Evolutionary conservation across 2,113 vertebrate genomes (phyloP).

Genomic region (Lepus americanus): DNA sequence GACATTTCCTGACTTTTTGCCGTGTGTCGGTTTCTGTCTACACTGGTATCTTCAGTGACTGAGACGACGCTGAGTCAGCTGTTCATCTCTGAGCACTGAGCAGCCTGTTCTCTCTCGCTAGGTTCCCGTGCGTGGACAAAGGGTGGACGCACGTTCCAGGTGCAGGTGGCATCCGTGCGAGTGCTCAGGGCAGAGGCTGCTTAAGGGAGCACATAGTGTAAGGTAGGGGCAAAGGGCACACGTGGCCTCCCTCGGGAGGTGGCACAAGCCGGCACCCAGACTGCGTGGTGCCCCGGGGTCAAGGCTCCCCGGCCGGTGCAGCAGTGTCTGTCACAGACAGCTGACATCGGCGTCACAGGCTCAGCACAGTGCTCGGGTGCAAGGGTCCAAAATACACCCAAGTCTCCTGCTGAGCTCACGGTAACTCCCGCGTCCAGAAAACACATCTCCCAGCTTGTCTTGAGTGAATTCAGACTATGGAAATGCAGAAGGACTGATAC

Average conservation of each 20-base stretch:
- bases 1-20: not conserved
- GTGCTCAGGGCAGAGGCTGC: not conserved
- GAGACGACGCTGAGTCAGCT: not conserved
- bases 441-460: not conserved
- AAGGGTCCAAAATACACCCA: conserved; percentile 2
- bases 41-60: not conserved
- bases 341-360: not conserved
- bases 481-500: conserved; percentile 8
- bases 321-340: not conserved
- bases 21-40: not conserved
- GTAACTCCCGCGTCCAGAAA: not conserved
- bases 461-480: conserved; percentile 29
- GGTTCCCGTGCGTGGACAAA: not conserved
- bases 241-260: too few species aligned
- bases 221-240: not conserved
- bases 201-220: not conserved
- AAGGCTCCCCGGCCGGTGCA: not conserved
- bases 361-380: not conserved
- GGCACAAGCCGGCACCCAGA: not conserved
- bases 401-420: not conserved
- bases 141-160: not conserved
- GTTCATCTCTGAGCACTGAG: not conserved
- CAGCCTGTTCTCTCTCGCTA: conserved; percentile 8
- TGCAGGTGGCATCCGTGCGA: not conserved
- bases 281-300: not conserved